A percentile compares a stretch with the other conserved stretches of the same genome.
Evolutionary conservation across 2,113 vertebrate species (phyloP).

Genomic region (Elephas maximus): DNA sequence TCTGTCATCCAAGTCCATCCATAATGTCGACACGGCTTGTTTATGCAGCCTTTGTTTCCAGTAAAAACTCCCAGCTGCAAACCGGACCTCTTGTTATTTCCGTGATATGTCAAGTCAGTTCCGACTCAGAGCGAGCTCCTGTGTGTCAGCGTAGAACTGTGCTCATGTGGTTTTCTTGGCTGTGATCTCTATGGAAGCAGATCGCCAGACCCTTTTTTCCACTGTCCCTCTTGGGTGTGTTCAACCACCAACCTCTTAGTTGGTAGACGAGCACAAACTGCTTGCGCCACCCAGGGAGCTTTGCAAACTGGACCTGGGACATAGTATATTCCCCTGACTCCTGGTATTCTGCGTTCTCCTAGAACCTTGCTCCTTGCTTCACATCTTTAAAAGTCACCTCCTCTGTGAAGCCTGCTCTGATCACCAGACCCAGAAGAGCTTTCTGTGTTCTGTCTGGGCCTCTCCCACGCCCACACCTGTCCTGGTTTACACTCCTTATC

Average conservation of each 20-base stretch:
- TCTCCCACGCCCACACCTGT: neutral
- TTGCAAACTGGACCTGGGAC: neutral
- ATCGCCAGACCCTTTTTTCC: too few relatives aligned
- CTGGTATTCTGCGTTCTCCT: neutral
- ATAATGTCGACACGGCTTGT: fast-evolving
- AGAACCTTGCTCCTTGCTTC: neutral
- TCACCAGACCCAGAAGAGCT: neutral
- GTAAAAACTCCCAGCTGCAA: neutral
- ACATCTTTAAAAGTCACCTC: neutral
- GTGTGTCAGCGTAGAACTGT: too few relatives aligned
- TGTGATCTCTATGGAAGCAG: too few relatives aligned
- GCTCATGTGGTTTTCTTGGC: too few relatives aligned
- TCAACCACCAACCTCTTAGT: too few relatives aligned
- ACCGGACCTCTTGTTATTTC: neutral
- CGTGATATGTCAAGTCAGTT: too few relatives aligned
- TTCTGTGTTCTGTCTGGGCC: fast-evolving
- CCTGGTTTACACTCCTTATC: neutral
- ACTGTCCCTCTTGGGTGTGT: too few relatives aligned
- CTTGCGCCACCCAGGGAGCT: too few relatives aligned
- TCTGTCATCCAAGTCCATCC: neutral
- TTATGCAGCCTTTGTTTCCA: neutral
- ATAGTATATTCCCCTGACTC: neutral
- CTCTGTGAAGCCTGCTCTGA: too few relatives aligned
- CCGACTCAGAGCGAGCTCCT: too few relatives aligned
- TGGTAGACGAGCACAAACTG: too few relatives aligned